Evolutionary conservation across 2,888 invertebrate species (phyloP).

Genomic region (Cataglyphis albicans): DNA sequence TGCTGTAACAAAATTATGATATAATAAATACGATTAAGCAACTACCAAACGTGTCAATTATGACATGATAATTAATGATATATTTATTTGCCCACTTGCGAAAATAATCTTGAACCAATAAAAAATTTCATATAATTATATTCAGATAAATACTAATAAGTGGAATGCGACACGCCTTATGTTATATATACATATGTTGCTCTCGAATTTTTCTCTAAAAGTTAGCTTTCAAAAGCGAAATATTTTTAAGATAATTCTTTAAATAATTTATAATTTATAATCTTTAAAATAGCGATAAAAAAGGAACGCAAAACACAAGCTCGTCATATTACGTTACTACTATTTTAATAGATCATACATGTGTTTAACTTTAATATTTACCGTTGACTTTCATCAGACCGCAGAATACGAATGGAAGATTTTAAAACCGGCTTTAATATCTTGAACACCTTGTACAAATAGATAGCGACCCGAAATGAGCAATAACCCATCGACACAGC

Average conservation of each 20-base stretch:
- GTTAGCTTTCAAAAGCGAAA: not conserved
- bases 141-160: not conserved
- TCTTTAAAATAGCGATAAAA: not conserved
- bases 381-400: slow-evolving; percentile 18
- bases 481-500: not conserved
- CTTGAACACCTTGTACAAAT: slow-evolving; percentile 36
- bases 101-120: not conserved
- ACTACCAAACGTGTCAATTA: not conserved
- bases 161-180: not conserved
- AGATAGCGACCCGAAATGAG: slow-evolving; percentile 48
- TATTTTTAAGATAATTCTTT: not conserved
- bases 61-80: not conserved
- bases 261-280: not conserved
- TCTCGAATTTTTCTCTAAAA: not conserved
- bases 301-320: not conserved
- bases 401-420: slow-evolving; percentile 40
- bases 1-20: slow-evolving; percentile 26
- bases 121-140: not conserved
- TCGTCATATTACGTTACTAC: not conserved
- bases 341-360: not conserved
- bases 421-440: slow-evolving; percentile 51
- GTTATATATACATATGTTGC: not conserved
- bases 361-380: slow-evolving; percentile 25
- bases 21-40: slow-evolving; percentile 2
- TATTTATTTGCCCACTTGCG: not conserved